Evolutionary conservation across 2,888 invertebrate species (phyloP).

Genomic region (Megaustenia siamemsis): DNA sequence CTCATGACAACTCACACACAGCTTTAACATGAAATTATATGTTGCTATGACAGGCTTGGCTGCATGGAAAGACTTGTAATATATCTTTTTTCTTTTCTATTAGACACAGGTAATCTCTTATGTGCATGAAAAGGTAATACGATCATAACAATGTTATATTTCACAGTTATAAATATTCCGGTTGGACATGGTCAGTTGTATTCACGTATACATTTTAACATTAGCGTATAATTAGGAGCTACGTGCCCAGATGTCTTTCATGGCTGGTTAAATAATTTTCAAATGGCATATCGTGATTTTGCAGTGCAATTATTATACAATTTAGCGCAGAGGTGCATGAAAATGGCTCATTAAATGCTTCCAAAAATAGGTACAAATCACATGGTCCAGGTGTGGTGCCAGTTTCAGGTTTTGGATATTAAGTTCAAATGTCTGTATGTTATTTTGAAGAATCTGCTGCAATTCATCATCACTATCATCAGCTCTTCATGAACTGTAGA

Average conservation of each 20-base stretch:
- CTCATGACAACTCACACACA: too few relatives aligned
- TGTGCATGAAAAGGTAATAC: neutral
- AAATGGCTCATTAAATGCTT: constrained; percentile 18
- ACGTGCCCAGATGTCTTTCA: constrained; percentile 53
- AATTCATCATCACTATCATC: neutral
- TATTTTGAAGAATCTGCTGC: neutral
- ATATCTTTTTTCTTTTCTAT: neutral
- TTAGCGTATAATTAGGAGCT: constrained; percentile 38
- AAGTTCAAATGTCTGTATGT: neutral
- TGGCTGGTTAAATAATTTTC: constrained; percentile 47
- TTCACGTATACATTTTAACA: constrained; percentile 22
- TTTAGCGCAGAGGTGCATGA: constrained; percentile 44
- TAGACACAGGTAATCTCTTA: neutral
- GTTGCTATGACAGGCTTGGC: too few relatives aligned
- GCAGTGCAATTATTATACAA: constrained; percentile 26
- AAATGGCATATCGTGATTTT: constrained; percentile 34
- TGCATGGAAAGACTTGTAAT: neutral
- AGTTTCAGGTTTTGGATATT: neutral
- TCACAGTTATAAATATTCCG: constrained; percentile 11
- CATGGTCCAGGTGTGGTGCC: neutral
- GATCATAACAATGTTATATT: neutral
- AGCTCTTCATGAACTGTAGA: neutral
- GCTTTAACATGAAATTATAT: too few relatives aligned
- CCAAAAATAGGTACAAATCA: neutral
- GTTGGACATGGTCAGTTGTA: neutral